These are phyloP conservation scores for Ranitomeya variabilis DNA, from an alignment of 2,113 vertebrate species.

Conservation along the genomic window DNA sequence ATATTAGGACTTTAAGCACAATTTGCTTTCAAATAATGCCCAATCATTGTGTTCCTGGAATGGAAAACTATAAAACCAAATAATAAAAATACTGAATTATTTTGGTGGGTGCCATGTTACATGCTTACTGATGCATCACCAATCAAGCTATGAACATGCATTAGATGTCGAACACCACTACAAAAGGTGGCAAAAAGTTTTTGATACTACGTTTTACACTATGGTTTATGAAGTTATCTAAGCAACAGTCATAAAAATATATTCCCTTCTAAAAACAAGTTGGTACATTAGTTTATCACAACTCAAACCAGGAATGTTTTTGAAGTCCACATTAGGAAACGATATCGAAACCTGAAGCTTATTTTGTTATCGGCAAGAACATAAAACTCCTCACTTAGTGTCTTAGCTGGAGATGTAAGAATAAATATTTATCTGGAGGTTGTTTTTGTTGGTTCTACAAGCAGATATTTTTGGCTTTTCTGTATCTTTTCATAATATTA, in stretches of 20 bases:
- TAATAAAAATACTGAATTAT: neutral
- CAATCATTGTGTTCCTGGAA: neutral
- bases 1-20: neutral
- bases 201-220: neutral
- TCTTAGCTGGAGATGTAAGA: neutral
- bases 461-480: neutral
- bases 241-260: neutral
- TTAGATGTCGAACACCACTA: neutral
- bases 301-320: slow-evolving; percentile 6
- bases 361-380: neutral
- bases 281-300: neutral
- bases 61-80: neutral
- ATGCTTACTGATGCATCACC: neutral
- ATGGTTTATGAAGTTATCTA: neutral
- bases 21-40: neutral
- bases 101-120: neutral
- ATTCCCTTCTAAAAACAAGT: neutral
- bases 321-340: neutral
- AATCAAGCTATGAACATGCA: neutral
- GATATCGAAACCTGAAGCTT: slow-evolving; percentile 3
- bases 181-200: neutral
- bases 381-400: neutral
- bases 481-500: neutral
- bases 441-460: neutral
- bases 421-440: slow-evolving; percentile 3